Evolutionary conservation across 2,888 invertebrate species (phyloP), one percentile per base, ranked within the genome.

Genomic region (Hemicrepidius hirtus): DNA sequence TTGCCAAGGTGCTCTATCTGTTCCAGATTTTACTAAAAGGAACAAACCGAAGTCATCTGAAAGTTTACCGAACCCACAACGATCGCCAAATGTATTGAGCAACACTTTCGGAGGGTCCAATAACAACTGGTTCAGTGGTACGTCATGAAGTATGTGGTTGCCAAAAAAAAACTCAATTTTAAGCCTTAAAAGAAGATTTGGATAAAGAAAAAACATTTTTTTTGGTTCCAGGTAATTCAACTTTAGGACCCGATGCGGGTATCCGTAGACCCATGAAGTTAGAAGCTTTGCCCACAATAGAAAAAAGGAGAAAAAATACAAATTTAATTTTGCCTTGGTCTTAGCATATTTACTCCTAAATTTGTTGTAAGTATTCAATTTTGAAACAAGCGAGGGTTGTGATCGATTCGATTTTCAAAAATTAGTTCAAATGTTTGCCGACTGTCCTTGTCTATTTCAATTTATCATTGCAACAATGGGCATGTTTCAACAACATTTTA

Each of bases 221-320:
- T 28, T 32, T 12, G 28, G 24, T 76, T 76, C 41, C 63, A 80
- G 82, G 80, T 21, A 75, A 75, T 46, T 71, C 80, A 6, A 12
- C 40, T 20, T 18, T 69, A 37, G 18, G 20, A 10, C 35, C 63
- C 0, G 82, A 82, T 6, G 50, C 73, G 4, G 79, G 75, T 64
- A 71, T 74, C 28, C 79, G 83, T 32, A 83, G 82, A 74, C 86
- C 86, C 1, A 77, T 85, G 68, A 80, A 84, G 41, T 77, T 87
- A 21, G 85, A 85, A 78, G 86, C 86, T 10, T 77, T 87, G 80
- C 87, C 87, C 63, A 84, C 82, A 66, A 85, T 86, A 41, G 82
- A 83, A 18, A 82, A 80, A 49, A 75, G 77, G 21, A 80, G 81
- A 71, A 73, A 73, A 62, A 66, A 59, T 41, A 59, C 73, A 20